phyloP scores from a whole-genome alignment of 2,888 invertebrate species.

The Arenicola marina region DNA sequence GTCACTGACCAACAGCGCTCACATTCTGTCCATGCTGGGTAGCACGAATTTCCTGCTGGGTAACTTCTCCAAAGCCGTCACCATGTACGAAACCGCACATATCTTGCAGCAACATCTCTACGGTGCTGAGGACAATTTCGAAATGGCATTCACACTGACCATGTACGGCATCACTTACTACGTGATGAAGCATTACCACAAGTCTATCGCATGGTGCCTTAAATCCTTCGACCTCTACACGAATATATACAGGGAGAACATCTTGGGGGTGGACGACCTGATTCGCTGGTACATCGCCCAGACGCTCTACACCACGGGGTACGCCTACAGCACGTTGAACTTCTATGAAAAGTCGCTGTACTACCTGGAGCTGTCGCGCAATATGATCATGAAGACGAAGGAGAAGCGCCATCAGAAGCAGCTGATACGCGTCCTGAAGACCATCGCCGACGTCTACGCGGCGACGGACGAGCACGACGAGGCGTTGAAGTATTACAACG shows the following conservation, averaged over 20 bases:
- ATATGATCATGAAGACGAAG: conserved; percentile 34
- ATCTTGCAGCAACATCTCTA: conserved; percentile 54
- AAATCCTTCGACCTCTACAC: conserved; percentile 55
- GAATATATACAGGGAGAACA: conserved; percentile 47
- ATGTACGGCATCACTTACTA: conserved; percentile 54
- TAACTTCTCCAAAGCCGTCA: conserved; percentile 55
- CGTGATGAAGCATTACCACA: conserved; percentile 55
- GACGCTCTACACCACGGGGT: conserved; percentile 55
- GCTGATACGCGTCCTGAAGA: conserved; percentile 15
- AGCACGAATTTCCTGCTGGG: conserved; percentile 56
- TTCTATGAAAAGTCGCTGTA: conserved; percentile 53
- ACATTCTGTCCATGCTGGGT: conserved; percentile 57
- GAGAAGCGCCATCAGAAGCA: conserved; percentile 13
- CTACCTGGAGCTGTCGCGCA: conserved; percentile 49
- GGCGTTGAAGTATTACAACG: conserved; percentile 52
- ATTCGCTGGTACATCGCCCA: conserved; percentile 57
- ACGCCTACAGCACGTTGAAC: conserved; percentile 52
- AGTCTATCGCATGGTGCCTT: conserved; percentile 55
- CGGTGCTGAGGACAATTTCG: conserved; percentile 42
- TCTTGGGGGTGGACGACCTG: conserved; percentile 47
- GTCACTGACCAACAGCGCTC: conserved; percentile 52
- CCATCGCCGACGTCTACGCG: conserved; percentile 48
- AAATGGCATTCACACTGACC: conserved; percentile 52
- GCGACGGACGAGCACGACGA: conserved; percentile 54
- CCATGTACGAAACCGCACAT: conserved; percentile 55